A percentile compares a stretch with the other conserved stretches of the same genome.
These are phyloP conservation scores for Actinernus sp. DNA, from an alignment of 92 coral and sea anemone species.

Conservation along the genomic window DNA sequence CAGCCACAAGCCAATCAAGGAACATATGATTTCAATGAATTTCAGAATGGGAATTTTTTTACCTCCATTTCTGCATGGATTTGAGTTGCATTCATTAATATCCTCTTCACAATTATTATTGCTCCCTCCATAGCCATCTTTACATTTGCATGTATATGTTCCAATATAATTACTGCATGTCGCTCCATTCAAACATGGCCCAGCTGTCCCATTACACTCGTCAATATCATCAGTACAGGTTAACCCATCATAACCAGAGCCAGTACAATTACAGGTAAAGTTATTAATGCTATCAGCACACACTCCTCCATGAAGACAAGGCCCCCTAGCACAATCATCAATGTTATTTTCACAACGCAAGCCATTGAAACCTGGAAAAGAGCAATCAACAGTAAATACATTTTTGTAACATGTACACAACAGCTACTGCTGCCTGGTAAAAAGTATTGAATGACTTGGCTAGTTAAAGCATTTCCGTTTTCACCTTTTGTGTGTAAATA, in stretches of 20 bases:
- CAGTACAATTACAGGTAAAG: slow-evolving; percentile 80
- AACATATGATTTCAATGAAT: too few species aligned
- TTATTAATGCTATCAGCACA: slow-evolving; percentile 71
- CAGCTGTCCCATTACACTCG: slow-evolving; percentile 55
- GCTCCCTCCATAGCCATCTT: slow-evolving; percentile 61
- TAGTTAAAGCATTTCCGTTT: too few species aligned
- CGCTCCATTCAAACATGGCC: slow-evolving; percentile 77
- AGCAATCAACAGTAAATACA: too few species aligned
- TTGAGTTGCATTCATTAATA: slow-evolving; percentile 79
- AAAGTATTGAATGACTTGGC: too few species aligned
- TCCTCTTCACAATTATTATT: slow-evolving; percentile 78
- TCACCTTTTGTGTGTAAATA: too few species aligned
- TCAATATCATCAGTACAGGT: slow-evolving; percentile 72
- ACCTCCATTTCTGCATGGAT: slow-evolving; percentile 90
- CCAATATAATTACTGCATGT: slow-evolving; percentile 82
- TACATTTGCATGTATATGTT: slow-evolving; percentile 74
- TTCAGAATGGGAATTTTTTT: too few species aligned
- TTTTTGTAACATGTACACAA: too few species aligned
- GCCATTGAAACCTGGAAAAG: slow-evolving; percentile 82
- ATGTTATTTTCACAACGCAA: slow-evolving; percentile 72
- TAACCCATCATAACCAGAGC: slow-evolving; percentile 81
- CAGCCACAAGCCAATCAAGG: too few species aligned
- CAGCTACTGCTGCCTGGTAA: too few species aligned
- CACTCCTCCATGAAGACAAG: slow-evolving; percentile 67
- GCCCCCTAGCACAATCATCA: slow-evolving; percentile 74